Evolutionary conservation across 2,113 vertebrate genomes (phyloP).

Genomic region (Phyllostomus hastatus): DNA sequence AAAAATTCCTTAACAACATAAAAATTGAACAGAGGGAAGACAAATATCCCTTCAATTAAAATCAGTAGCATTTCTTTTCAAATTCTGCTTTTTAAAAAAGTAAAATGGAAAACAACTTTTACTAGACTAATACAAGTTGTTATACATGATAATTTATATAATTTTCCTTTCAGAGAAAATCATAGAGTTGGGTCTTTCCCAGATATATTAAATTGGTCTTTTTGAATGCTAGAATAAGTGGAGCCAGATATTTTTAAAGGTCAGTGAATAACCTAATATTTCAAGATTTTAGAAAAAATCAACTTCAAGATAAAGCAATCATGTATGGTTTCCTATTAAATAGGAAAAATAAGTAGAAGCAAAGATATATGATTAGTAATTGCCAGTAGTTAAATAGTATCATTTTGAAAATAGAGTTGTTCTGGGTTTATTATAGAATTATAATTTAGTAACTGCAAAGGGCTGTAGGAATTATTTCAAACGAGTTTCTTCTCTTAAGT

Average conservation of each 20-base stretch:
- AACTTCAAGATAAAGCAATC: neutral
- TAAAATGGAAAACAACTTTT: neutral
- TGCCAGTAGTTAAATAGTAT: neutral
- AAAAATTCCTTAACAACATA: neutral
- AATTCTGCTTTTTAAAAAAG: neutral
- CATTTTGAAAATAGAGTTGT: neutral
- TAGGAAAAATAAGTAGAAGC: neutral
- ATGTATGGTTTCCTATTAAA: neutral
- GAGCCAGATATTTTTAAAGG: neutral
- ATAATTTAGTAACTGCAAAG: neutral
- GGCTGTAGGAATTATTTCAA: neutral
- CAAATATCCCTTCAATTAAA: neutral
- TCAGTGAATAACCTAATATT: neutral
- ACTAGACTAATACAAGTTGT: neutral
- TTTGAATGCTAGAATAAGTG: neutral
- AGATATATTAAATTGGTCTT: neutral
- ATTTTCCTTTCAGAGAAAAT: neutral
- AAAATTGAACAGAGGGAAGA: neutral
- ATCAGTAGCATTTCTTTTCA: neutral
- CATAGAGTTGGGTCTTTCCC: neutral
- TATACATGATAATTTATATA: neutral
- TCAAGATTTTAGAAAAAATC: conserved; percentile 11
- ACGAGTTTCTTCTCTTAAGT: neutral
- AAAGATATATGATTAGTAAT: neutral
- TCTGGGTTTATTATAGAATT: neutral